Evolutionary conservation across 2,113 vertebrate species (phyloP).

Genomic region (Cardinalis cardinalis): DNA sequence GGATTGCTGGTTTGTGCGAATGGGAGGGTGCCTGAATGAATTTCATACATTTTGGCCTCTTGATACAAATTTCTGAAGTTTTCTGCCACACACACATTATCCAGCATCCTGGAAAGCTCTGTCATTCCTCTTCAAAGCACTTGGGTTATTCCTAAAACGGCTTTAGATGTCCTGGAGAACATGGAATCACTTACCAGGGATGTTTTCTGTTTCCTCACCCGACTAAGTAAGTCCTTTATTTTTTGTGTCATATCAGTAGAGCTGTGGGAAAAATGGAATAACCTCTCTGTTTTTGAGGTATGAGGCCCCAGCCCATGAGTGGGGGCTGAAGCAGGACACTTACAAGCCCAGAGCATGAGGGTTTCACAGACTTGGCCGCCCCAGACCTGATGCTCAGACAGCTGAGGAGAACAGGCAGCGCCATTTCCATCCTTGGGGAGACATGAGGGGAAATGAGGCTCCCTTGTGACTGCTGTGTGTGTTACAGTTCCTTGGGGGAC

Average conservation of each 20-base stretch:
- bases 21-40: not conserved
- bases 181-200: not conserved
- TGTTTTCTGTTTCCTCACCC: not conserved
- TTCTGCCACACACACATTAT: fast-evolving
- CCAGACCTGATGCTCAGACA: not conserved
- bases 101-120: not conserved
- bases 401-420: not conserved
- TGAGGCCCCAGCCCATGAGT: not conserved
- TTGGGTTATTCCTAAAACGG: not conserved
- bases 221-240: not conserved
- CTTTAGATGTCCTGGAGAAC: not conserved
- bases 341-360: not conserved
- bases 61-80: not conserved
- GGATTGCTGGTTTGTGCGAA: not conserved
- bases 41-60: not conserved
- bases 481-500: not conserved
- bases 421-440: not conserved
- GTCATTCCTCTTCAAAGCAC: not conserved
- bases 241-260: not conserved
- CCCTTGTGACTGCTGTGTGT: not conserved
- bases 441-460: not conserved
- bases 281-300: not conserved
- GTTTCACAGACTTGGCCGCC: not conserved
- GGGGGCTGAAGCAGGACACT: not conserved
- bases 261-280: not conserved